Evolutionary conservation across 2,113 vertebrate genomes (phyloP), one percentile per base, ranked within the genome.

Genomic region (Gallinago media): DNA sequence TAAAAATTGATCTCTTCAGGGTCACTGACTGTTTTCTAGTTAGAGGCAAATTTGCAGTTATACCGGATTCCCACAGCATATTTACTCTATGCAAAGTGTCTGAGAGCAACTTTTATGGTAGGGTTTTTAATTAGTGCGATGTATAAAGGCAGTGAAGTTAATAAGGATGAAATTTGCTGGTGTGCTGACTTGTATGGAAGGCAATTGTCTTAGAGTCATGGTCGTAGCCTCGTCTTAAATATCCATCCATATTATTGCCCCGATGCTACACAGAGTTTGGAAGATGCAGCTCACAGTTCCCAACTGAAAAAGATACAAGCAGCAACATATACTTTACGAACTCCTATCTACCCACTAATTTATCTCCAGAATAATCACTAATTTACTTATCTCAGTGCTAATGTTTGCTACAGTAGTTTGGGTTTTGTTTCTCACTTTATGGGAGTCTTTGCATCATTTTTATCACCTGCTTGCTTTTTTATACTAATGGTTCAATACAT

Each of bases 351-450:
- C 23, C 70, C 26, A 5, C 67, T 97, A 93, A 96, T 97, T 97
- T 97, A 97, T 97, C 82, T 95, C 87, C 59, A 58, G 92, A 95
- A 97, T 96, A 95, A 97, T 97, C 76, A 1, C 95, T 97, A 97
- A 97, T 96, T 96, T 96, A 96, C 93, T 97, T 97, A 97, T 93
- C 94, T 97, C 92, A 38, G 73, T 92, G 77, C 85, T 97, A 97
- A 96, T 95, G 92, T 95, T 97, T 96, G 95, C 89, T 89, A 92
- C 91, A 94, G 88, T 96, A 94, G 91, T 91, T 97, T 93, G 96
- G 92, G 93, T 89, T 95, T 97, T 97, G 94, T 97, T 97, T 96
- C 95, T 92, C 91, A 63, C 94, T 97, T 97, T 97, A 97, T 96
- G 92, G 81, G 93, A 95, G 85, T 92, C 80, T 46, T 84, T 95